These are phyloP conservation scores for Dipodomys ordii DNA, from an alignment of 2,113 vertebrate genomes.

Conservation along the genomic window DNA sequence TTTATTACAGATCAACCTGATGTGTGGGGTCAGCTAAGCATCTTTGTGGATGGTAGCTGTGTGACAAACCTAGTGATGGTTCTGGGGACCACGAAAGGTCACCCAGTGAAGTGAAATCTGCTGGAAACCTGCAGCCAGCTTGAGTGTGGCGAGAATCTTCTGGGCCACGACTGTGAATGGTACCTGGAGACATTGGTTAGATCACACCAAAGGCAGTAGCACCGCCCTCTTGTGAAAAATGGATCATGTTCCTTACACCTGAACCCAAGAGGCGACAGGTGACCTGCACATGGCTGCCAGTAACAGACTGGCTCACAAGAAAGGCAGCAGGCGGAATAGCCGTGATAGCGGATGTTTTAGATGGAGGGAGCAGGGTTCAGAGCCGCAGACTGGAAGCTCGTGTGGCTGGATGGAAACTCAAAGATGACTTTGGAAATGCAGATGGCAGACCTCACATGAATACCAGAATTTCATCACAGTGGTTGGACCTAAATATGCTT, in stretches of 20 bases:
- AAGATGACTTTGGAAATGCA: too few species aligned
- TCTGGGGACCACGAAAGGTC: constrained; percentile 21
- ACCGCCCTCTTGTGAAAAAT: not conserved
- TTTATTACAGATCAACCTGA: not conserved
- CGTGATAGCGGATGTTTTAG: not conserved
- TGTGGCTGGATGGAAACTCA: too few species aligned
- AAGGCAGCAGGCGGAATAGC: not conserved
- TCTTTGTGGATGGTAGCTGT: constrained; percentile 18
- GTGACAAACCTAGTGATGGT: constrained; percentile 53
- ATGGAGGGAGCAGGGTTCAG: not conserved
- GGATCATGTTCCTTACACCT: not conserved
- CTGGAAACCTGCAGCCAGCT: constrained; percentile 20
- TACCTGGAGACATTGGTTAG: constrained; percentile 21
- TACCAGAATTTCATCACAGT: not conserved
- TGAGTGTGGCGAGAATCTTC: constrained; percentile 40
- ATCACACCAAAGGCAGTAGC: constrained; percentile 6
- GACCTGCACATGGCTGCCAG: too few species aligned
- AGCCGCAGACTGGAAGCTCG: not conserved
- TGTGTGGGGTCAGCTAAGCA: constrained; percentile 20
- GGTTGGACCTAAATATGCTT: not conserved
- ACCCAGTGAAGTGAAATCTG: constrained; percentile 47
- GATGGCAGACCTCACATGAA: not conserved
- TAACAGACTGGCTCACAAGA: not conserved
- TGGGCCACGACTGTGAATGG: not conserved
- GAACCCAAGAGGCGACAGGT: not conserved